Percentiles rank a stretch among this genome's conserved stretches.
Evolutionary conservation across 2,888 invertebrate genomes (phyloP).

Genomic region (Lysandra coridon): DNA sequence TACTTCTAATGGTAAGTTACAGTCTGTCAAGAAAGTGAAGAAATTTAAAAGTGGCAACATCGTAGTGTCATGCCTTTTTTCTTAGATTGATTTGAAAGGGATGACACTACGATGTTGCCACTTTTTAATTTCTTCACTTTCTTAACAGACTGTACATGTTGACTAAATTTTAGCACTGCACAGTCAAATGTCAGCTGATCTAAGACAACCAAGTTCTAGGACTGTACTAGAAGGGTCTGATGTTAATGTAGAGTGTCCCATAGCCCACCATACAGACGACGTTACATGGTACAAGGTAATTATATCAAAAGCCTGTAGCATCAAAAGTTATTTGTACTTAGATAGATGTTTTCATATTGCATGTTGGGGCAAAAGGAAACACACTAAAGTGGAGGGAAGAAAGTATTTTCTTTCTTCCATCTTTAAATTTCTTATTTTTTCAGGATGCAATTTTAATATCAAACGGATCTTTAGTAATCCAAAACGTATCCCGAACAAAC

Average conservation of each 20-base stretch:
- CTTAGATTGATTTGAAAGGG: too few relatives aligned
- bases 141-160: background rate
- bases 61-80: too few relatives aligned
- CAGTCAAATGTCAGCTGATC: slow-evolving; percentile 16
- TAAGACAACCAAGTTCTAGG: slow-evolving; percentile 45
- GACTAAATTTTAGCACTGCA: slow-evolving; percentile 9
- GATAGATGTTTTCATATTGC: background rate
- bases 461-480: slow-evolving; percentile 49
- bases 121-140: too few relatives aligned
- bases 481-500: slow-evolving; percentile 63
- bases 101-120: too few relatives aligned
- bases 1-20: background rate
- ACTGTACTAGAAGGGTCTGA: slow-evolving; percentile 54
- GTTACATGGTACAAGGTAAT: slow-evolving; percentile 78
- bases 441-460: slow-evolving; percentile 63
- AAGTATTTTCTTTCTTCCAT: background rate
- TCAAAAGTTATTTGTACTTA: background rate
- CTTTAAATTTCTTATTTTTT: slow-evolving; percentile 35
- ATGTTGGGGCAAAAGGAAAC: background rate
- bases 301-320: too few relatives aligned
- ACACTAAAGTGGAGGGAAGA: background rate
- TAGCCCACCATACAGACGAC: slow-evolving; percentile 48
- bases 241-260: slow-evolving; percentile 57
- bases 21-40: too few relatives aligned
- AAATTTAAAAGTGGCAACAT: too few relatives aligned